Evolutionary conservation across 2,888 invertebrate species (phyloP), one percentile per base, ranked within the genome.

Genomic region (Nomada fabriciana): DNA sequence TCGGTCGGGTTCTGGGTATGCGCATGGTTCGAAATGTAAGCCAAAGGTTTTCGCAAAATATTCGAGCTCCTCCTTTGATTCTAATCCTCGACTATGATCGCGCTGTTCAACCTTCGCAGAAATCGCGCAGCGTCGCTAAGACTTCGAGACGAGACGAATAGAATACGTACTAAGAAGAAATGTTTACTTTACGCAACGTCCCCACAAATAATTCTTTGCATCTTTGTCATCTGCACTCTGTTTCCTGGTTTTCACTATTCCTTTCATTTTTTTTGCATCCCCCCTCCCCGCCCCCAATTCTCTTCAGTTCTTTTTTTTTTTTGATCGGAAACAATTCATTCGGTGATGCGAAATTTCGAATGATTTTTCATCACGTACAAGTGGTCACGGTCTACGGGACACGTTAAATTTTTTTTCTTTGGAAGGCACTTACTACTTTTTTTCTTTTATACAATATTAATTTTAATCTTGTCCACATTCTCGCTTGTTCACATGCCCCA

Each of bases 351-450:
- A 90, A 93, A 93, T 93, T 92, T 93, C 90, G 92, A 93, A 92
- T 91, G 92, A 92, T 90, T 86, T 85, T 91, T 88, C 91, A 92
- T 82, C 91, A 92, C 92, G 92, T 91, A 93, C 92, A 93, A 92
- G 92, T 93, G 92, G 94, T 94, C 94, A 93, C 94, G 93, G 93
- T 94, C 93, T 94, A 94, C 93, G 94, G 92, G 93, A 94, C 92
- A 93, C 92, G 90, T 93, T 90, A 91, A 91, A 86, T 85, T 73
- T 65, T 36, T 76, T 90, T 92, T 89, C 82, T 95, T 95, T 96
- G 96, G 96, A 97, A 97, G 97, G 97, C 97, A 97, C 96, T 97
- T 96, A 96, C 96, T 96, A 96, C 96, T 95, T 95, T 95, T 95
- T 95, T 93, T 96, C 36, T 70, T 73, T 73, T 96, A 96, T 96